Conservation (phyloP, 2,797 vertebrate species). For the Anguilla obscura region DNA sequence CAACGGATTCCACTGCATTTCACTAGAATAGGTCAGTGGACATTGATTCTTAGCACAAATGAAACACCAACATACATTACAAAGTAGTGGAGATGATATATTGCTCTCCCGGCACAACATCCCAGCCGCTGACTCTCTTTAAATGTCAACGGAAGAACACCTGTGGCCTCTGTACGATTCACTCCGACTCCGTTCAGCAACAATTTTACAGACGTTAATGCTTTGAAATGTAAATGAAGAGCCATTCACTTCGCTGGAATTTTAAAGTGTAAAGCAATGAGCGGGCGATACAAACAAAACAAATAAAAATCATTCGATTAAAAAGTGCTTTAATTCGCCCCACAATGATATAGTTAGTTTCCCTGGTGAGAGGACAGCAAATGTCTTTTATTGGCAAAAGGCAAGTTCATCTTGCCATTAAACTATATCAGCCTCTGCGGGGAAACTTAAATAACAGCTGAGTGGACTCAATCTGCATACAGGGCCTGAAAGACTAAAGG, state of each 20-base stretch:
- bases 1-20: neutral
- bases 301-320: neutral
- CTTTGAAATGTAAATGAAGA: conserved; percentile 19
- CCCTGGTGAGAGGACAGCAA: neutral
- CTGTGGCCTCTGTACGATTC: neutral
- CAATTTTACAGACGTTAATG: conserved; percentile 7
- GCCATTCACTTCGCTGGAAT: conserved; percentile 14
- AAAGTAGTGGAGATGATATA: neutral
- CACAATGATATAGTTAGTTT: neutral
- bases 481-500: neutral
- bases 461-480: neutral
- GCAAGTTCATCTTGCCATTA: conserved; percentile 3
- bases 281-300: neutral
- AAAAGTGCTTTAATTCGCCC: neutral
- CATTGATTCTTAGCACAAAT: neutral
- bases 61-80: conserved; percentile 6
- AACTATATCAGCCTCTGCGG: neutral
- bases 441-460: neutral
- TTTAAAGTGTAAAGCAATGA: conserved; percentile 6
- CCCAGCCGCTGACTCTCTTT: neutral
- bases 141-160: neutral
- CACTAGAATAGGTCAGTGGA: neutral
- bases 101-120: neutral
- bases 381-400: conserved; percentile 18
- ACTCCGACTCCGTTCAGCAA: neutral